Evolutionary conservation across 2,113 vertebrate species (phyloP).

Genomic region (Isichthys henryi): DNA sequence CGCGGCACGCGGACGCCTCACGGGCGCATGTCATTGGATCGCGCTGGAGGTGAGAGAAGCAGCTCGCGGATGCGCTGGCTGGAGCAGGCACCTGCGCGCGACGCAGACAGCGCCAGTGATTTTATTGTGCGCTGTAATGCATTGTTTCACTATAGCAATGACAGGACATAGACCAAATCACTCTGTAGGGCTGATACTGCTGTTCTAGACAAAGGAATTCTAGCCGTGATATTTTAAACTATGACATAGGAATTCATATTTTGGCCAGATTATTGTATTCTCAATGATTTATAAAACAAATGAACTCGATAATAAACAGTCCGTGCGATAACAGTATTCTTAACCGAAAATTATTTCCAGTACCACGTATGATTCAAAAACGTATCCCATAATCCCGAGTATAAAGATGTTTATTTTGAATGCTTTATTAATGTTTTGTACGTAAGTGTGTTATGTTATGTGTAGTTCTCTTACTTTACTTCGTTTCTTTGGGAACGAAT

Average conservation of each 20-base stretch:
- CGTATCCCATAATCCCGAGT: not conserved
- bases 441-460: not conserved
- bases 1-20: not conserved
- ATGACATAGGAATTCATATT: not conserved
- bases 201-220: not conserved
- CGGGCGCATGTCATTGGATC: not conserved
- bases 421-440: not conserved
- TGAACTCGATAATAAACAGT: not conserved
- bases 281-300: not conserved
- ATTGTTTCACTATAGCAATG: not conserved
- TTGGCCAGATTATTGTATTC: not conserved
- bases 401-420: not conserved
- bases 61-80: not conserved
- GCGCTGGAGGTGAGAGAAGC: not conserved
- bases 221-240: not conserved
- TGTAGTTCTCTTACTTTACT: not conserved
- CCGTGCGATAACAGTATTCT: not conserved
- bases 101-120: not conserved
- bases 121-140: not conserved
- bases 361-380: not conserved
- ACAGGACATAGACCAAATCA: not conserved
- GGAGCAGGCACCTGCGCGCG: not conserved
- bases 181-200: not conserved
- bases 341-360: not conserved
- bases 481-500: not conserved